Evolutionary conservation across 1,140 invertebrate species (phyloP).

Genomic region (Metaphire vulgaris): DNA sequence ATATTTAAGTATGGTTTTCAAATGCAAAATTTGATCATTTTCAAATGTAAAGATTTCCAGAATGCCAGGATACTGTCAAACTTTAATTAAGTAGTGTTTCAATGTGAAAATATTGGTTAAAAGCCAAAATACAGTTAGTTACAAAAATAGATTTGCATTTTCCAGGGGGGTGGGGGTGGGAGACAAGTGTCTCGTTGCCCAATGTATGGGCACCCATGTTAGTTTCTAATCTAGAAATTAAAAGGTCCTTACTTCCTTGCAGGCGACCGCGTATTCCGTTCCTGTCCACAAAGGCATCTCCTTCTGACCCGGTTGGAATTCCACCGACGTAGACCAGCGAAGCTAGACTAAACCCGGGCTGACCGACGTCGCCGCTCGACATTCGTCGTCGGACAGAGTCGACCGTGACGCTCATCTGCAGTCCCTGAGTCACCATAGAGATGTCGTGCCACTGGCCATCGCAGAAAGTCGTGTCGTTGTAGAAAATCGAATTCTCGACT

Average conservation of each 20-base stretch:
- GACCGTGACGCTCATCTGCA: neutral
- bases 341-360: conserved; percentile 2
- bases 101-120: too few relatives aligned
- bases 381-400: neutral
- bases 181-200: too few relatives aligned
- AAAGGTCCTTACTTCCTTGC: conserved; percentile 16
- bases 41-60: too few relatives aligned
- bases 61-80: too few relatives aligned
- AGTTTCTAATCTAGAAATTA: too few relatives aligned
- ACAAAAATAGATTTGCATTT: too few relatives aligned
- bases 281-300: neutral
- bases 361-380: neutral
- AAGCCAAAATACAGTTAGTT: too few relatives aligned
- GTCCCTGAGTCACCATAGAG: neutral
- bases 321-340: conserved; percentile 9
- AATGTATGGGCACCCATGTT: too few relatives aligned
- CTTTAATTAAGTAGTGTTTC: too few relatives aligned
- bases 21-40: too few relatives aligned
- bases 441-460: conserved; percentile 39
- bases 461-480: conserved; percentile 34
- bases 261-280: conserved; percentile 18
- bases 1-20: too few relatives aligned
- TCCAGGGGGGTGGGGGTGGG: too few relatives aligned
- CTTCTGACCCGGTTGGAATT: conserved; percentile 6
- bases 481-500: neutral